phyloP scores from a whole-genome alignment of 2,888 invertebrate species.

The Drosophila mimetica region DNA sequence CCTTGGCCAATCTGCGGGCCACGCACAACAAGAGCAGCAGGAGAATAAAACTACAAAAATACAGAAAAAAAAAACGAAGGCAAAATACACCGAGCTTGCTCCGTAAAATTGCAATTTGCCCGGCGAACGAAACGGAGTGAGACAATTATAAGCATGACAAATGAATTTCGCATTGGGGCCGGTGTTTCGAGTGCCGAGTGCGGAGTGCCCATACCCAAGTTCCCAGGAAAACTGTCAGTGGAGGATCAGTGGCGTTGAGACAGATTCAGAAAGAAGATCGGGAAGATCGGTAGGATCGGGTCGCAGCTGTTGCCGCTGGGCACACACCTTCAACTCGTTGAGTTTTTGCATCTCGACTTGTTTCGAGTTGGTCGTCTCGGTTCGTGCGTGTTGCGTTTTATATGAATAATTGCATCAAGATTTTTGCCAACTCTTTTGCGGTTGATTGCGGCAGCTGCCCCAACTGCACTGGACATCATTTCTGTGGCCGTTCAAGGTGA shows the following conservation, averaged over 20 bases:
- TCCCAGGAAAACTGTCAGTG: conserved; percentile 57
- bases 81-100: conserved; percentile 11
- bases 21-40: conserved; percentile 49
- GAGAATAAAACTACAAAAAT: conserved; percentile 19
- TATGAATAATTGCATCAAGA: conserved; percentile 81
- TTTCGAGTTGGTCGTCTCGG: conserved; percentile 1
- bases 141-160: conserved; percentile 82
- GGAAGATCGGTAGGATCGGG: conserved; percentile 20
- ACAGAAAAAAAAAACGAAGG: conserved; percentile 38
- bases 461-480: conserved; percentile 54
- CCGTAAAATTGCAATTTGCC: conserved; percentile 69
- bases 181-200: conserved; percentile 21
- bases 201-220: conserved; percentile 51
- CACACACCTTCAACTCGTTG: conserved; percentile 70
- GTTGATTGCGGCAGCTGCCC: conserved; percentile 35
- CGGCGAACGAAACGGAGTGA: conserved; percentile 59
- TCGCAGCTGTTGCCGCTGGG: conserved; percentile 65
- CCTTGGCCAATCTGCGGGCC: conserved; percentile 57
- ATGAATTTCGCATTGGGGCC: conserved; percentile 77
- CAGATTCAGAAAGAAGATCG: conserved; percentile 43
- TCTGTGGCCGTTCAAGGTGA: conserved; percentile 71
- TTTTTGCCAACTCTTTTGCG: conserved; percentile 50
- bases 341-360: conserved; percentile 48
- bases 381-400: conserved; percentile 32
- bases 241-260: conserved; percentile 40